phyloP scores from a whole-genome alignment of 1,140 invertebrate species.

The Planococcus citri region DNA sequence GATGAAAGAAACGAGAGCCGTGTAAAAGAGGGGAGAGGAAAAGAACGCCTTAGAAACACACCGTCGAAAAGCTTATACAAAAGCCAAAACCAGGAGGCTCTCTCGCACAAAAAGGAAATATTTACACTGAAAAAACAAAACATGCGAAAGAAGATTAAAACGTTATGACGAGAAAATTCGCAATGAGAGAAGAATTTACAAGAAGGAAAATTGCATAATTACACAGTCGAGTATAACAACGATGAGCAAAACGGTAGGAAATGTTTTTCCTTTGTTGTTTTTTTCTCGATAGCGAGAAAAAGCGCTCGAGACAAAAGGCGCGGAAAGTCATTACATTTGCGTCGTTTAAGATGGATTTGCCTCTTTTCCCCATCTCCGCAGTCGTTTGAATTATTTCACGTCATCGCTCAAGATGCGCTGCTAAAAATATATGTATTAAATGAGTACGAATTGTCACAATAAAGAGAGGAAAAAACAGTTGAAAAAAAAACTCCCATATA shows the following conservation, averaged over 20 bases:
- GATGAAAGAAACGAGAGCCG: no score
- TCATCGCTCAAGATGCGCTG: no score
- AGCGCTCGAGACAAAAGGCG: neutral
- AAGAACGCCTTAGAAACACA: no score
- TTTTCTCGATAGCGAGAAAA: neutral
- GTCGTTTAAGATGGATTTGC: neutral
- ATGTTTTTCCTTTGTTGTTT: neutral
- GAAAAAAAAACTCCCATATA: no score
- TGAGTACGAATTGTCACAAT: no score
- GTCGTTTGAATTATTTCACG: no score
- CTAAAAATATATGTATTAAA: no score
- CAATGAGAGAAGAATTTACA: neutral
- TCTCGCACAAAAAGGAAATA: neutral
- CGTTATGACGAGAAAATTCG: neutral
- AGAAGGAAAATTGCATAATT: conserved; percentile 8
- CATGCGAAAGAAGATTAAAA: neutral
- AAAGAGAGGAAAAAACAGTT: no score
- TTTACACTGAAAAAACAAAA: neutral
- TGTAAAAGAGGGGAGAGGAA: no score
- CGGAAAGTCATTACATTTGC: neutral
- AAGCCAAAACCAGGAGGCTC: no score
- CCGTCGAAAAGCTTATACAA: no score
- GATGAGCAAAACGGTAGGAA: neutral
- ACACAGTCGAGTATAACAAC: neutral
- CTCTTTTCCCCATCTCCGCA: neutral